Percentiles rank a stretch among this genome's conserved stretches.
Evolutionary conservation across 2,113 vertebrate species (phyloP).

Genomic region (Leptobrachium ailaonicum): DNA sequence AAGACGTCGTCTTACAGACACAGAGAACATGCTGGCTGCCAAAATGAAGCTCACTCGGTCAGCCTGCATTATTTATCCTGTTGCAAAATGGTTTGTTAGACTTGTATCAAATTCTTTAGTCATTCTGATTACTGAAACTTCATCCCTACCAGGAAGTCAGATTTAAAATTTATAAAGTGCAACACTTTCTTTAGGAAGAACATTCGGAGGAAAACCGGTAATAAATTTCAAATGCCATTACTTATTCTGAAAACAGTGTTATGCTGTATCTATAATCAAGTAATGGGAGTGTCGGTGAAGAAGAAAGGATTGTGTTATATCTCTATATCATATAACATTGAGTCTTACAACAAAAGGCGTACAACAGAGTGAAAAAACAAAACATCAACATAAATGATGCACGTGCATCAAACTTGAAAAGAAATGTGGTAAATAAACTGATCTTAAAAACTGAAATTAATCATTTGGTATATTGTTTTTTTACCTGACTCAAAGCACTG

Average conservation of each 20-base stretch:
- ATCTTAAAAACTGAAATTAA: no score
- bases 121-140: background rate
- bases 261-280: no score
- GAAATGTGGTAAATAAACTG: no score
- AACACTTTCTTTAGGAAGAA: background rate
- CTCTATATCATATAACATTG: no score
- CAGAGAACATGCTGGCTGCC: background rate
- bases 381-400: no score
- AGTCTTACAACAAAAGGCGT: no score
- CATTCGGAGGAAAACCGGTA: background rate
- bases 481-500: no score
- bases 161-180: background rate
- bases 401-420: no score
- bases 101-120: background rate
- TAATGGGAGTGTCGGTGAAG: no score
- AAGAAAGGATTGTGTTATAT: no score
- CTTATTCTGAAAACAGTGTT: background rate
- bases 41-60: background rate
- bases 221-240: background rate
- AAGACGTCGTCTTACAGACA: background rate
- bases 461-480: no score
- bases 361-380: no score
- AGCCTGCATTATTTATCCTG: background rate
- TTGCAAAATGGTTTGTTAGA: background rate
- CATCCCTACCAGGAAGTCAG: background rate